Evolutionary conservation across 2,797 vertebrate genomes (phyloP).

Genomic region (Buceros bicornis): DNA sequence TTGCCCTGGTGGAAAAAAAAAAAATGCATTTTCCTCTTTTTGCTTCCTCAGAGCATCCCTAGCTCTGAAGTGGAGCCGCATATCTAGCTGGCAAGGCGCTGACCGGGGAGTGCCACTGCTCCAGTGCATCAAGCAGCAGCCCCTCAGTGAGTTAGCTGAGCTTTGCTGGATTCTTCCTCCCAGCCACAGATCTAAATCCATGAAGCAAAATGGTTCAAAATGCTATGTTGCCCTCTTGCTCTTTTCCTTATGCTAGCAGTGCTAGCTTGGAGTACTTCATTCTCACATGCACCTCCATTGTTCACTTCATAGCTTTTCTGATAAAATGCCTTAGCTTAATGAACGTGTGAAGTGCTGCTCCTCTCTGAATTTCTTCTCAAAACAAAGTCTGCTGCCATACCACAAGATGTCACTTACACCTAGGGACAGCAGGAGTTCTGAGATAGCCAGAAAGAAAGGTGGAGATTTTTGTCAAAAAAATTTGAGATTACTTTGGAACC

Average conservation of each 20-base stretch:
- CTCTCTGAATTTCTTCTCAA: not conserved
- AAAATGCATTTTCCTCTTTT: conserved; percentile 2
- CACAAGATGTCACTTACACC: not conserved
- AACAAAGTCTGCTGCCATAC: not conserved
- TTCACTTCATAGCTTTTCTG: not conserved
- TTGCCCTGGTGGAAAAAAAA: not conserved
- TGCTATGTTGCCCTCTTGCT: not conserved
- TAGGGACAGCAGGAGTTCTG: not conserved
- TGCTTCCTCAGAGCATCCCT: not conserved
- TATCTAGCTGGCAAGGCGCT: not conserved
- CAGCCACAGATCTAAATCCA: not conserved
- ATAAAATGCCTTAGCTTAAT: not conserved
- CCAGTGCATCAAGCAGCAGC: not conserved
- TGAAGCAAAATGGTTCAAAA: not conserved
- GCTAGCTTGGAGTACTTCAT: not conserved
- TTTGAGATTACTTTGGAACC: conserved; percentile 19
- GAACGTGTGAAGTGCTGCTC: not conserved
- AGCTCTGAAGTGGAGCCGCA: not conserved
- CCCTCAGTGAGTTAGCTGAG: not conserved
- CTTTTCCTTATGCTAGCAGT: not conserved
- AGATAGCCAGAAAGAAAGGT: not conserved
- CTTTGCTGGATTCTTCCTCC: not conserved
- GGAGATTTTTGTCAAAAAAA: conserved; percentile 16
- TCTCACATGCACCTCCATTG: not conserved
- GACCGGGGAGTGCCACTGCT: not conserved